Evolutionary conservation across 2,888 invertebrate species (phyloP).

Genomic region (Adelphocoris suturalis): DNA sequence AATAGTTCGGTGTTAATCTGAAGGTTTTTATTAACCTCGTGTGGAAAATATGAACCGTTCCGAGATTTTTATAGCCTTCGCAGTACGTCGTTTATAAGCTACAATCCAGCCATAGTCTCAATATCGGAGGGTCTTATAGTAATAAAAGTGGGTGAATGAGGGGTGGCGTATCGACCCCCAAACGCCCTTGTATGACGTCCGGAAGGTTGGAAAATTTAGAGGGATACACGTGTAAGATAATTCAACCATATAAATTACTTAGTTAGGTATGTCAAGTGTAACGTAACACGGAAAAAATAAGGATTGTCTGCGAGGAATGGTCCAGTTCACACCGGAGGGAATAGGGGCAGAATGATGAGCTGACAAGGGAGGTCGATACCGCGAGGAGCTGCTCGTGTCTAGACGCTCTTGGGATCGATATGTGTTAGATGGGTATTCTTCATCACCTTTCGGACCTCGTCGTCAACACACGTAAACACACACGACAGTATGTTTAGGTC

Average conservation of each 20-base stretch:
- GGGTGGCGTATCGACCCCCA: constrained; percentile 5
- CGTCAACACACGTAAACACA: no score
- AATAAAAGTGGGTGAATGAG: constrained; percentile 3
- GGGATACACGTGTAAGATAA: no score
- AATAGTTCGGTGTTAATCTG: no score
- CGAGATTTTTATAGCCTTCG: background rate
- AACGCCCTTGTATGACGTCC: background rate
- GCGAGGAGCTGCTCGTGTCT: background rate
- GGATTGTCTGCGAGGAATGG: background rate
- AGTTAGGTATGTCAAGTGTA: no score
- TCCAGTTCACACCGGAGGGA: background rate
- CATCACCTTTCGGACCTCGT: background rate
- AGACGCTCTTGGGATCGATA: constrained; percentile 1
- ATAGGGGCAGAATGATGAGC: constrained; percentile 16
- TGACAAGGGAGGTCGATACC: constrained; percentile 5
- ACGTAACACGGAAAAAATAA: no score
- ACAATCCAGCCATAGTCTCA: background rate
- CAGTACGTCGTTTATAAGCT: background rate
- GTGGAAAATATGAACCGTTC: background rate
- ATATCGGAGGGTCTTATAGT: background rate
- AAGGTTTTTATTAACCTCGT: no score
- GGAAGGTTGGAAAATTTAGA: background rate
- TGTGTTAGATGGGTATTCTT: background rate
- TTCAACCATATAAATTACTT: no score
- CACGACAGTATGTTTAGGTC: no score